A percentile compares a stretch with the other conserved stretches of the same genome.
These are phyloP conservation scores for Limnothrissa miodon DNA, from an alignment of 2,113 vertebrate species.

Conservation along the genomic window DNA sequence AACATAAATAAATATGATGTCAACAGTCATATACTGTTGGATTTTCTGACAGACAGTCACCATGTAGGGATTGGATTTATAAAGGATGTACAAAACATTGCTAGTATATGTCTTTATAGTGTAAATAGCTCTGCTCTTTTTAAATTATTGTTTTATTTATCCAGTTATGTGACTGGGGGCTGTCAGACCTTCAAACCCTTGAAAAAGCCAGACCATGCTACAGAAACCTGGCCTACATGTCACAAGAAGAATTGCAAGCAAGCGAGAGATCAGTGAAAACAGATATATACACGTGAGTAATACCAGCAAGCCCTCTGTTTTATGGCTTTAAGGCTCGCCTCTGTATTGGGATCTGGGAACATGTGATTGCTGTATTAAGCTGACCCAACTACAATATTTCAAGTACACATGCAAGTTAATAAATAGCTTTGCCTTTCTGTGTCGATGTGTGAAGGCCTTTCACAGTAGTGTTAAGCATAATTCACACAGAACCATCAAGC, in stretches of 20 bases:
- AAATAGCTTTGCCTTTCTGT: neutral
- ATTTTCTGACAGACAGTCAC: too few relatives aligned
- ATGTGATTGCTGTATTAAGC: too few relatives aligned
- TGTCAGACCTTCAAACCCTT: slow-evolving; percentile 9
- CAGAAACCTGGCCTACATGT: slow-evolving; percentile 41
- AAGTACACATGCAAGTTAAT: neutral
- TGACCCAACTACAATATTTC: too few relatives aligned
- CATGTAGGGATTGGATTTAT: neutral
- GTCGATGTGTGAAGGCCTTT: neutral
- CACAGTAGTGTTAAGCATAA: neutral
- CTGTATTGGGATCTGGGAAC: too few relatives aligned
- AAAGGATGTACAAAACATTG: neutral
- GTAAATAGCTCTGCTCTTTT: too few relatives aligned
- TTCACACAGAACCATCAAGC: slow-evolving; percentile 8
- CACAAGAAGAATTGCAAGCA: slow-evolving; percentile 39
- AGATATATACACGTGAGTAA: slow-evolving; percentile 49
- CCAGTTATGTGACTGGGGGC: slow-evolving; percentile 51
- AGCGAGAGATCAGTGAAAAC: slow-evolving; percentile 9
- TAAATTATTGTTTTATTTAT: neutral
- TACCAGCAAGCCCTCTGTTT: neutral
- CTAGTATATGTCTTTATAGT: neutral
- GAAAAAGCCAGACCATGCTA: slow-evolving; percentile 15
- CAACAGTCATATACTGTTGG: too few relatives aligned
- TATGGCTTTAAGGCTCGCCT: neutral
- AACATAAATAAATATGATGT: too few relatives aligned